Base-by-base conservation (phyloP, 1,140 invertebrate genomes). In the Drosophila varians region DNA sequence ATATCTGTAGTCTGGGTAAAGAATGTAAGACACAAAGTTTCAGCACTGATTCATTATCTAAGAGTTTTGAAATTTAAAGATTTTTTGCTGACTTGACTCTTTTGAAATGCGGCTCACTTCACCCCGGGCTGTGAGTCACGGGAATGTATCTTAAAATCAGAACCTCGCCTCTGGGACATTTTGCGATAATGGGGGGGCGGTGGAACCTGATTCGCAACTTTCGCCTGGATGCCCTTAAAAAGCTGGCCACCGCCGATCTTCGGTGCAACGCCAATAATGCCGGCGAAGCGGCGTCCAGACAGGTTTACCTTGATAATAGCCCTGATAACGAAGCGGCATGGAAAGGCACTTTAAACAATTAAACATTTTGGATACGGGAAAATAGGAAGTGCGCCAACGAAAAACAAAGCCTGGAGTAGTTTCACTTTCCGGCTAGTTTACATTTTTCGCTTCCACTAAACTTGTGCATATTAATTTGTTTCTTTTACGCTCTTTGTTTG, bases 161-260 rank as follows among this genome's bases (percentile, higher is more conserved):
- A 47, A 8, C 12, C 5, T 16, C n/a, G 7, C 21, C n/a, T 60
- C 19, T 31, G 21, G 7, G 21, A 25, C 28, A 34, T 42, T 64
- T 25, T 21, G n/a, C 12, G 38, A 31, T 26, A 51, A 43, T 47
- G 25, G 46, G 34, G 38, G 38, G 55, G 52, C 31, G 52, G 62
- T 38, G 57, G 53, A 84, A 84, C 80, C 80, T 77, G 80, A 86
- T 87, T 76, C 80, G 76, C 76, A 73, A 80, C 76, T 84, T 84
- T 86, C 66, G 72, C 60, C 68, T 42, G 53, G 43, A 43, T 47
- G 72, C 56, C 76, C 61, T 74, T 79, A 57, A 62, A 49, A 28
- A 51, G 42, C 49, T 60, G 47, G 23, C 18, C 25, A 43, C 40
- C 40, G 11, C n/a, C 36, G 14, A 38, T 38, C 42, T 68, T 42